Base-by-base conservation (phyloP, 2,888 invertebrate genomes). In the Stenurella melanura region DNA sequence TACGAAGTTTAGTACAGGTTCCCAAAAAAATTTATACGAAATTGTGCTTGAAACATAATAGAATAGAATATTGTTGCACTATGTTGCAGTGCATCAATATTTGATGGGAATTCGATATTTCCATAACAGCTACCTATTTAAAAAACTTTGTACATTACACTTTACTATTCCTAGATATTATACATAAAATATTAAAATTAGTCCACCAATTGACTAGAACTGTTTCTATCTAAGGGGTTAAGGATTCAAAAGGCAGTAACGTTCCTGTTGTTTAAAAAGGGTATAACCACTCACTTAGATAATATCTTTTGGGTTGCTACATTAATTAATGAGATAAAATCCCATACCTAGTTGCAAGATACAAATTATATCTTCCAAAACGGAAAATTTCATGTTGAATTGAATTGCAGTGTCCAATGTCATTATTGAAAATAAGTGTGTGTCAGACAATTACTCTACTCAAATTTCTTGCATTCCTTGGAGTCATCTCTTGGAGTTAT, bases 301-400 rank as follows among this genome's bases (percentile, higher is more conserved):
- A 63, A 63, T 63, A 63, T 63, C 34, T 34, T 63, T 63, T 63
- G 17, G 61, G 6, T 61, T 15, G 17, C 17, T 63, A 63, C 34
- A 17, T 34, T 63, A 10, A n/a, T 1, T 34, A 15, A 30, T 15
- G 12, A 42, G 12, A 12, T 42, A 42, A 50, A 50, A n/a, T 50
- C n/a, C n/a, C 50, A 50, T 12, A n/a, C 12, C 50, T 50, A 50
- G 50, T 50, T 50, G 50, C 42, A 11, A 15, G 4, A 42, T 1
- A 38, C 11, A 26, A 26, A 42, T 15, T 50, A 50, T n/a, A 50
- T 50, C 12, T 50, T n/a, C n/a, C 50, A n/a, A n/a, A n/a, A 50
- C 12, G n/a, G 0, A n/a, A 50, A 50, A 15, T 3, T n/a, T n/a
- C n/a, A 15, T 6, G 12, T n/a, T n/a, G 15, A n/a, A 4, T 15